These are phyloP conservation scores for Gonioctena quinquepunctata DNA, from an alignment of 1,140 invertebrate genomes.

Conservation along the genomic window DNA sequence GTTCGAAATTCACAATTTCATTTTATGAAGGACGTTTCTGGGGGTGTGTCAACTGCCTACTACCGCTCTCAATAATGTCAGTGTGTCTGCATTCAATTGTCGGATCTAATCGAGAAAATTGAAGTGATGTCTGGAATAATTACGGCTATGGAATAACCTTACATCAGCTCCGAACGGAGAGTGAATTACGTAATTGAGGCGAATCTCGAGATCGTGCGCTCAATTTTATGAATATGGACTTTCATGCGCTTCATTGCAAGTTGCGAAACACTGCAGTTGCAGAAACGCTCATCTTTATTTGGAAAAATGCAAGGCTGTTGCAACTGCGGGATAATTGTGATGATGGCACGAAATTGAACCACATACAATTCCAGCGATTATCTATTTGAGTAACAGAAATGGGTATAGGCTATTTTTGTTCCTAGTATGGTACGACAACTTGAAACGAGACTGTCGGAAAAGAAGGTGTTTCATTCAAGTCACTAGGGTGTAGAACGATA, in stretches of 20 bases:
- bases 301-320: background rate
- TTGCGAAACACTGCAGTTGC: conserved; percentile 2
- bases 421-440: too few species aligned
- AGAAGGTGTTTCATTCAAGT: too few species aligned
- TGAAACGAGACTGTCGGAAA: too few species aligned
- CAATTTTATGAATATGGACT: conserved; percentile 7
- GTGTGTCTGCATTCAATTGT: background rate
- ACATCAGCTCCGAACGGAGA: conserved; percentile 1
- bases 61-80: background rate
- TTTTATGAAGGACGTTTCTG: too few species aligned
- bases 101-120: background rate
- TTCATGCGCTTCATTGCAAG: background rate
- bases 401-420: background rate
- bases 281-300: conserved; percentile 6
- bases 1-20: too few species aligned
- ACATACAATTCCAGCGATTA: background rate
- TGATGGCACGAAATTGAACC: background rate
- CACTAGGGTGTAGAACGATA: too few species aligned
- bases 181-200: conserved; percentile 1
- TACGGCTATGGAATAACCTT: background rate
- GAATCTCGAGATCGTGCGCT: background rate
- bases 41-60: too few species aligned
- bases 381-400: background rate
- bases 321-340: background rate
- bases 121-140: background rate